Conservation (phyloP, 2,113 vertebrate species). For the Platanista minor region DNA sequence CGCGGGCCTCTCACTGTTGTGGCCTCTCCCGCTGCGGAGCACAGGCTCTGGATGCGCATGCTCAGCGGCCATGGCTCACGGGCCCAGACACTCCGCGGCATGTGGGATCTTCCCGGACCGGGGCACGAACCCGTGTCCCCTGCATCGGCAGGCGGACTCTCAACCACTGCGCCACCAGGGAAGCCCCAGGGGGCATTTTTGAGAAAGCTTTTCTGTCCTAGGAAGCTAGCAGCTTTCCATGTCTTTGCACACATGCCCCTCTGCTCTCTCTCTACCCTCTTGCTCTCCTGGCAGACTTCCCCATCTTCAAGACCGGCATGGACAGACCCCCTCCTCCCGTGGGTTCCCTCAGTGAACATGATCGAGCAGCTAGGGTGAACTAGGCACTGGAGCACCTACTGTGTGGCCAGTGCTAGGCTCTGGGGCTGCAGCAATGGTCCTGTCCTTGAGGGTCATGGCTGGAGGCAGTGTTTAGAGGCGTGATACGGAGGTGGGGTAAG, state of each 20-base stretch:
- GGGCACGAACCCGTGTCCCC: too few species aligned
- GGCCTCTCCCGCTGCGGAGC: too few species aligned
- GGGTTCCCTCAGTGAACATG: neutral
- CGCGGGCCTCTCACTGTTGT: too few species aligned
- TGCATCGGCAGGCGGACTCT: too few species aligned
- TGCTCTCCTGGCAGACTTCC: neutral
- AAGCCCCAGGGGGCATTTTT: neutral
- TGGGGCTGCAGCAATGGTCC: neutral
- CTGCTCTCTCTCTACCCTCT: neutral
- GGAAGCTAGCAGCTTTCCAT: neutral
- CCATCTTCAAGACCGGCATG: rapidly evolving
- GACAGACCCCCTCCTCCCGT: neutral
- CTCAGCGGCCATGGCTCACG: too few species aligned
- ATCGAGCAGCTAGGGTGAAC: neutral
- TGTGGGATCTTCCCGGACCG: too few species aligned
- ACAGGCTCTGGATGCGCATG: too few species aligned
- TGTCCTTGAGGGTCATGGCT: neutral
- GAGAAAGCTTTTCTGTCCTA: neutral
- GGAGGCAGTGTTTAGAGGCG: neutral
- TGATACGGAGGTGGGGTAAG: neutral
- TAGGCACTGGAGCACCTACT: neutral
- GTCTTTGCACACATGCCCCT: neutral
- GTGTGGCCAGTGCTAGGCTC: neutral
- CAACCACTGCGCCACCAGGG: too few species aligned
- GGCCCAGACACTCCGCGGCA: too few species aligned